These are phyloP conservation scores for Aleiodes sp. DNA, from an alignment of 1,140 invertebrate genomes.

Conservation along the genomic window DNA sequence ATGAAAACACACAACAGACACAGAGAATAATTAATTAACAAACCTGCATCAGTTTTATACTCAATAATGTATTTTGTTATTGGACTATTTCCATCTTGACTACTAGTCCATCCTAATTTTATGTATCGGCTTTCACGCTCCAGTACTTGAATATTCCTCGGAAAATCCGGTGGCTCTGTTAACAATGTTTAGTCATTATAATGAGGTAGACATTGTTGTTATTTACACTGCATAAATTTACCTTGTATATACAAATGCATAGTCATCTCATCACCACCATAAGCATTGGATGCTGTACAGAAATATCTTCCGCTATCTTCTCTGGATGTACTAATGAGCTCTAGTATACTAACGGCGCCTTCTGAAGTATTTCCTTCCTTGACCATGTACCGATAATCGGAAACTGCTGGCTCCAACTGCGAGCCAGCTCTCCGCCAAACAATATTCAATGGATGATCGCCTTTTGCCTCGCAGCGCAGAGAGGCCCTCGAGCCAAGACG, in stretches of 20 bases:
- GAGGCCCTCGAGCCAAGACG: slow-evolving; percentile 75
- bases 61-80: slow-evolving; percentile 88
- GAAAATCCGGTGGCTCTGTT: slow-evolving; percentile 83
- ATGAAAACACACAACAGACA: background rate
- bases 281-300: slow-evolving; percentile 87
- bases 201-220: background rate
- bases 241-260: slow-evolving; percentile 92
- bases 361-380: slow-evolving; percentile 62
- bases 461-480: slow-evolving; percentile 88
- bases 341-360: slow-evolving; percentile 85
- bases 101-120: slow-evolving; percentile 83
- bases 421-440: slow-evolving; percentile 74
- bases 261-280: slow-evolving; percentile 90
- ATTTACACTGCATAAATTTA: slow-evolving; percentile 47
- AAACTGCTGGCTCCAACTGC: slow-evolving; percentile 54
- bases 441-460: slow-evolving; percentile 89
- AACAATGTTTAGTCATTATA: slow-evolving; percentile 29
- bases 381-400: slow-evolving; percentile 62
- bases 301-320: slow-evolving; percentile 90
- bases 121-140: slow-evolving; percentile 80
- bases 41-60: slow-evolving; percentile 85
- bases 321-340: slow-evolving; percentile 83
- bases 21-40: slow-evolving; percentile 36
- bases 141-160: slow-evolving; percentile 84
- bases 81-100: slow-evolving; percentile 87